Base-by-base conservation (phyloP, 2,888 invertebrate species). In the Tinea trinotella region DNA sequence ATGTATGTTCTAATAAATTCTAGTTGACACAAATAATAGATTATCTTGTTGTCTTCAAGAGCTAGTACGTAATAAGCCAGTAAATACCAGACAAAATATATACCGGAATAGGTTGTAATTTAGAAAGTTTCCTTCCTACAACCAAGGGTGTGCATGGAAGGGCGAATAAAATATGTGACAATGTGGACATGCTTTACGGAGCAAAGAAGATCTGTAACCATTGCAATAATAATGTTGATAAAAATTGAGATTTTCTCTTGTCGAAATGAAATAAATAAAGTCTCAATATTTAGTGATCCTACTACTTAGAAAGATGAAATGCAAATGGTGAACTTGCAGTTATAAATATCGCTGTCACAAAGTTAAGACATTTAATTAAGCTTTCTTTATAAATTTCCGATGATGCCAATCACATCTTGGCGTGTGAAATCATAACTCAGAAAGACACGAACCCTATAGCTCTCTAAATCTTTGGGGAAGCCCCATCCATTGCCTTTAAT, bases 361-460 rank as follows among this genome's bases (percentile, higher is more conserved):
- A n/a, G n/a, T n/a, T 4, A 30, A 30, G 30, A 30, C 30, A 22
- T 22, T 22, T 22, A 22, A 22, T 22, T 22, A 30, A 30, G 30
- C n/a, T 4, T 30, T 22, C 22, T 30, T 30, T 30, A 30, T 30
- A 30, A 30, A 30, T 7, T 30, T 30, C n/a, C 30, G 10, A 50
- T 64, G 66, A 64, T 79, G 80, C 80, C 82, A 83, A 84, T 83
- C 83, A 82, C 76, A 67, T 65, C 71, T 70, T 65, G 67, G 70
- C 64, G 78, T 71, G 78, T 68, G 79, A 81, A 82, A 83, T 84
- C 83, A 84, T 84, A 84, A 84, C 82, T 84, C 84, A 84, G 74
- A 74, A 66, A 72, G 74, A 76, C 83, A 75, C 80, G 73, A 70
- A 71, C 83, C 78, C 74, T 79, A 72, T 13, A 34, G 35, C 70